phyloP scores from a whole-genome alignment of 53 echinoderm and acorn worm species.

The Paracentrotus lividus region DNA sequence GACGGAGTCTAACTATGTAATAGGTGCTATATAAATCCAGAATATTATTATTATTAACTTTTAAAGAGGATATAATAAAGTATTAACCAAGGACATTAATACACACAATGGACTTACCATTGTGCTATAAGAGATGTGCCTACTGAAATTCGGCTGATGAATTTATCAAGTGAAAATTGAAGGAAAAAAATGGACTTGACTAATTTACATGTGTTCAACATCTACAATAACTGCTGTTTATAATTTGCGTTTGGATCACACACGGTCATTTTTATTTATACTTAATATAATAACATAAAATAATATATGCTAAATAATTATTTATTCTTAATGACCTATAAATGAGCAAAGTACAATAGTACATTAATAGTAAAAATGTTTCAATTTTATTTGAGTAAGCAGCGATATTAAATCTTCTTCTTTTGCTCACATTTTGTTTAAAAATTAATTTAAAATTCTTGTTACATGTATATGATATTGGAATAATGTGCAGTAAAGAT shows the following conservation, averaged over 20 bases:
- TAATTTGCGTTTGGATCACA: not conserved
- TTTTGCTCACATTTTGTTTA: not conserved
- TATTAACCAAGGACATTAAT: not conserved
- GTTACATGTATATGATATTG: not conserved
- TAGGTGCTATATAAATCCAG: not conserved
- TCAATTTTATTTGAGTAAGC: not conserved
- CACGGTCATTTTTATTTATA: not conserved
- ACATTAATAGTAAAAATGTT: not conserved
- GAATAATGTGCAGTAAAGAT: not conserved
- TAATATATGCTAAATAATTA: not conserved
- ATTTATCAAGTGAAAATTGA: not conserved
- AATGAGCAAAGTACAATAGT: slow-evolving; percentile 1
- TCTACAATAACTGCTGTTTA: no score
- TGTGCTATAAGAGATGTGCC: not conserved
- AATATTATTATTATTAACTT: not conserved
- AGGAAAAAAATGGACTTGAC: not conserved
- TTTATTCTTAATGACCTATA: not conserved
- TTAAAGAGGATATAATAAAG: not conserved
- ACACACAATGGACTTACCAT: slow-evolving; percentile 38
- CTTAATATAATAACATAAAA: not conserved
- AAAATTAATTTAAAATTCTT: not conserved
- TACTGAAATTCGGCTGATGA: not conserved
- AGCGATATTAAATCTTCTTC: not conserved
- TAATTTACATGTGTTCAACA: not conserved
- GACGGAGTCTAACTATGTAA: no score